Evolutionary conservation across 2,888 invertebrate species (phyloP).

Genomic region (Atrina japonica): DNA sequence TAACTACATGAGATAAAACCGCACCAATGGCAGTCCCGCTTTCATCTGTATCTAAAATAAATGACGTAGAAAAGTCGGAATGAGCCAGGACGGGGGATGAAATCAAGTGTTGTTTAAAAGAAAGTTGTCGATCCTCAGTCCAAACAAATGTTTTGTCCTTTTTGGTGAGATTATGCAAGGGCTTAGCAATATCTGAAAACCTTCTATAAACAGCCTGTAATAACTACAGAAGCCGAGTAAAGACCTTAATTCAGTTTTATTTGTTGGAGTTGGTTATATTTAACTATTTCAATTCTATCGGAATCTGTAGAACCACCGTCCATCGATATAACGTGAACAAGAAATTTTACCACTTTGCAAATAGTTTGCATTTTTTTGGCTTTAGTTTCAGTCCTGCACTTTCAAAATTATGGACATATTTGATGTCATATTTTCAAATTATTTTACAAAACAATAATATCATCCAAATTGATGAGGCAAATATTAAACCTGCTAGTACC

Average conservation of each 20-base stretch:
- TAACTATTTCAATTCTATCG: constrained; percentile 23
- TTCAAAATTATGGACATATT: constrained; percentile 36
- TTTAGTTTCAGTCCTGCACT: constrained; percentile 46
- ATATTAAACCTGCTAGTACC: constrained; percentile 30
- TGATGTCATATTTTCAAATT: constrained; percentile 27
- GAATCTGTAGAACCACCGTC: constrained; percentile 37
- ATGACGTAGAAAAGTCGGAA: constrained; percentile 15
- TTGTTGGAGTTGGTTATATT: constrained; percentile 32
- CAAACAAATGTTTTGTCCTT: constrained; percentile 28
- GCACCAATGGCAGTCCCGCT: constrained; percentile 37
- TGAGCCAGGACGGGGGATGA: constrained; percentile 27
- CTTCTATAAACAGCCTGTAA: constrained; percentile 30
- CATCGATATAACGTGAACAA: constrained; percentile 39
- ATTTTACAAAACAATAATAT: constrained; percentile 40
- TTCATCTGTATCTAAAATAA: constrained; percentile 43
- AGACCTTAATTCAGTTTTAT: constrained; percentile 31
- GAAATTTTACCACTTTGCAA: constrained; percentile 29
- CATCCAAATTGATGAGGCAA: constrained; percentile 46
- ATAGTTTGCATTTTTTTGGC: constrained; percentile 43
- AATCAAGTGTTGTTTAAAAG: constrained; percentile 29
- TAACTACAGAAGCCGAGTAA: constrained; percentile 40
- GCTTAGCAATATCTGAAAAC: constrained; percentile 34
- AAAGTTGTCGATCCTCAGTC: constrained; percentile 20
- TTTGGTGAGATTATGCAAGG: constrained; percentile 36
- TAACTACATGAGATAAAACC: constrained; percentile 30